Evolutionary conservation across 2,113 vertebrate genomes (phyloP).

Genomic region (Cettia cetti): DNA sequence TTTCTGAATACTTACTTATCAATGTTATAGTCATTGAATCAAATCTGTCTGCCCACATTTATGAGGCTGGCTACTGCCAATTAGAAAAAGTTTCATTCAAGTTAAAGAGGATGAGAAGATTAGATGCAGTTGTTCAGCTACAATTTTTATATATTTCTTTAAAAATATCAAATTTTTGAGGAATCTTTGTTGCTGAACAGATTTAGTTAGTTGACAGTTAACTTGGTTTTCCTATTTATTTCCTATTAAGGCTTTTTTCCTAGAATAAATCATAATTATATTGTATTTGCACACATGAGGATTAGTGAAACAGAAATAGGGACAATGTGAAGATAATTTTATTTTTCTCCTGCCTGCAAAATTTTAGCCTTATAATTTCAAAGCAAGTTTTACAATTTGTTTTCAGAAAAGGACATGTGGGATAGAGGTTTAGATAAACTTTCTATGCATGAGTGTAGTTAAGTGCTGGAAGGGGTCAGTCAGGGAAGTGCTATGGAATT

Average conservation of each 20-base stretch:
- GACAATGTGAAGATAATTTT: neutral
- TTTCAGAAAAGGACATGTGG: neutral
- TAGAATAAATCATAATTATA: neutral
- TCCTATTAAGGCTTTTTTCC: neutral
- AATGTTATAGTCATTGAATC: neutral
- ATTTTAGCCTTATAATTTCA: neutral
- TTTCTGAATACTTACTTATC: neutral
- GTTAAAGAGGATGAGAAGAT: neutral
- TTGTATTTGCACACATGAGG: neutral
- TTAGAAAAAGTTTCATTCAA: neutral
- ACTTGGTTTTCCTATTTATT: neutral
- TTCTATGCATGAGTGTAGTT: neutral
- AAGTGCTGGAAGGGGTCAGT: neutral
- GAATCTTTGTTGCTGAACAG: neutral
- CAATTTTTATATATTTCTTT: neutral
- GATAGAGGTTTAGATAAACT: neutral
- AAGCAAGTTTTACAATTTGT: neutral
- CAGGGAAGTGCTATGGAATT: neutral
- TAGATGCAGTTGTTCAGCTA: neutral
- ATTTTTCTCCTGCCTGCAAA: neutral
- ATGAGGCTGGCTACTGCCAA: neutral
- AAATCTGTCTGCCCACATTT: neutral
- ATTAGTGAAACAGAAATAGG: neutral
- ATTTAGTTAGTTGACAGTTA: neutral
- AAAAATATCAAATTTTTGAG: neutral